phyloP scores from a whole-genome alignment of 2,888 invertebrate genomes.

The Xestia xanthographa region DNA sequence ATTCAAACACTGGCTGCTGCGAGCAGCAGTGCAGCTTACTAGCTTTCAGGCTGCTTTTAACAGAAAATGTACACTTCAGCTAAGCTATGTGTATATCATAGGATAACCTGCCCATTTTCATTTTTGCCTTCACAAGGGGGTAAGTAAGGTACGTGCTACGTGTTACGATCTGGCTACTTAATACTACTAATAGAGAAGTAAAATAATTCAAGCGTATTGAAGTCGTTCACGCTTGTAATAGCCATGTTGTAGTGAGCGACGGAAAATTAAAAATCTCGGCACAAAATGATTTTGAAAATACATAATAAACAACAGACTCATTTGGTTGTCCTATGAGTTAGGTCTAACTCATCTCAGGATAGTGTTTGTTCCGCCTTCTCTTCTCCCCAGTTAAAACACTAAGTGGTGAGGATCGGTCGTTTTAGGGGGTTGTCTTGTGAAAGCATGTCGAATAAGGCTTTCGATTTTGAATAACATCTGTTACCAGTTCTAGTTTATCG shows the following conservation, averaged over 20 bases:
- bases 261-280: neutral
- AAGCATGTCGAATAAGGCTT: neutral
- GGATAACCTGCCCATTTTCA: neutral
- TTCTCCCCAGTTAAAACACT: neutral
- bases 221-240: neutral
- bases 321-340: neutral
- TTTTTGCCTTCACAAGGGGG: neutral
- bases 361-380: neutral
- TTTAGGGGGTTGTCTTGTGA: neutral
- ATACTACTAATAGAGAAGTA: neutral
- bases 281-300: neutral
- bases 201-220: neutral
- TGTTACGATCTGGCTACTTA: neutral
- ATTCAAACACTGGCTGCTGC: slow-evolving; percentile 48
- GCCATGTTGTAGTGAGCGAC: neutral
- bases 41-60: slow-evolving; percentile 60
- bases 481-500: neutral
- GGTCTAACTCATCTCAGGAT: no score
- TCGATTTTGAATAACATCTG: neutral
- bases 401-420: neutral
- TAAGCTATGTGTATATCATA: slow-evolving; percentile 15
- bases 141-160: neutral
- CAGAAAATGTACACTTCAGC: slow-evolving; percentile 58
- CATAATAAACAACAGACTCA: neutral
- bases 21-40: slow-evolving; percentile 48